Evolutionary conservation across 2,797 vertebrate species (phyloP).

Genomic region (Fistularia commersonii): DNA sequence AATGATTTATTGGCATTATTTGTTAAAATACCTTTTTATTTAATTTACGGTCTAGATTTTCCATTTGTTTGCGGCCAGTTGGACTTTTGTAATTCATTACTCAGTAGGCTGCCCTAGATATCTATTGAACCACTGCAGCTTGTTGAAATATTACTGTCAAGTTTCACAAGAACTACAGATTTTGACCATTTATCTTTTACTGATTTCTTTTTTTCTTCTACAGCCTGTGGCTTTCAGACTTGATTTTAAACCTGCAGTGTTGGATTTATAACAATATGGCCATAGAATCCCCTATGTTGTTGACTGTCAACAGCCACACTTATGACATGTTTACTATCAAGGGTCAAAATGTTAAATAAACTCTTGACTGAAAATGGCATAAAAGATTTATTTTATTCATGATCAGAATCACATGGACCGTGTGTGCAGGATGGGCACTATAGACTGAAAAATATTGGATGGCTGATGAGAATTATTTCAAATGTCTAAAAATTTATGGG

Average conservation of each 20-base stretch:
- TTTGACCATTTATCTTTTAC: not conserved
- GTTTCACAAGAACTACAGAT: not conserved
- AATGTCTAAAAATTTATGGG: too few species aligned
- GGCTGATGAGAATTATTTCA: too few species aligned
- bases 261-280: too few species aligned
- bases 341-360: not conserved
- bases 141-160: not conserved
- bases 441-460: too few species aligned
- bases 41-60: not conserved
- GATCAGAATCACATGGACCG: too few species aligned
- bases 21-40: conserved; percentile 3
- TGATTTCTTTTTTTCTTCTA: too few species aligned
- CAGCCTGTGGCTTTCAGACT: not conserved
- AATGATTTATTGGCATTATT: conserved; percentile 6
- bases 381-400: too few species aligned
- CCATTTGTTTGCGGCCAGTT: not conserved
- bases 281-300: not conserved
- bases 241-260: not conserved
- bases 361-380: not conserved
- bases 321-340: not conserved
- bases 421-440: too few species aligned
- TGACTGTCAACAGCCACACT: not conserved
- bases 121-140: conserved; percentile 1
- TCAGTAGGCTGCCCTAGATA: not conserved
- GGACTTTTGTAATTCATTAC: not conserved